Conservation (phyloP, 1,140 invertebrate genomes). For the Drusus annulatus region DNA sequence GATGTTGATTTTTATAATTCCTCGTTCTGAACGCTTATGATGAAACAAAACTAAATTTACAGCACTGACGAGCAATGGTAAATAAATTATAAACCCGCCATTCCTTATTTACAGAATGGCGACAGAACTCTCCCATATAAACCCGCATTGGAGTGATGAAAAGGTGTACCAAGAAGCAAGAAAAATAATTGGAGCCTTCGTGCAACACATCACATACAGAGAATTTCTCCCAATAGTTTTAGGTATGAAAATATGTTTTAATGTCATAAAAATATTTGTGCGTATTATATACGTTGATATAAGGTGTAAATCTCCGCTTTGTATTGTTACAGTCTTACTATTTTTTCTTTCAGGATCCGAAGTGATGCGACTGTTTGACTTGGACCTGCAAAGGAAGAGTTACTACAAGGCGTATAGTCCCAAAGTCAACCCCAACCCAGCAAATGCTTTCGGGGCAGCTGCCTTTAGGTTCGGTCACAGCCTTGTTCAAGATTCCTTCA, state of each 20-base stretch:
- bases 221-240: constrained; percentile 91
- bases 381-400: constrained; percentile 76
- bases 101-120: constrained; percentile 76
- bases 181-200: constrained; percentile 84
- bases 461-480: constrained; percentile 98
- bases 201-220: constrained; percentile 91
- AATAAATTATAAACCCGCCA: neutral
- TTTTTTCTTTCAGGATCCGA: no score
- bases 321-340: no score
- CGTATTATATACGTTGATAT: no score
- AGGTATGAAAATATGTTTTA: no score
- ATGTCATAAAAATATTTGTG: no score
- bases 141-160: constrained; percentile 91
- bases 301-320: no score
- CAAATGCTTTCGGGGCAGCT: constrained; percentile 94
- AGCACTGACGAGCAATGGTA: no score
- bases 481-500: constrained; percentile 85
- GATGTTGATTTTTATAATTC: constrained; percentile 37
- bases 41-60: neutral
- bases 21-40: constrained; percentile 37
- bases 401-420: constrained; percentile 84
- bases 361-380: constrained; percentile 81
- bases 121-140: constrained; percentile 80
- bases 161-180: constrained; percentile 90
- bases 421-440: constrained; percentile 86